phyloP scores from a whole-genome alignment of 2,888 invertebrate genomes.

The Pyrochroa serraticornis region DNA sequence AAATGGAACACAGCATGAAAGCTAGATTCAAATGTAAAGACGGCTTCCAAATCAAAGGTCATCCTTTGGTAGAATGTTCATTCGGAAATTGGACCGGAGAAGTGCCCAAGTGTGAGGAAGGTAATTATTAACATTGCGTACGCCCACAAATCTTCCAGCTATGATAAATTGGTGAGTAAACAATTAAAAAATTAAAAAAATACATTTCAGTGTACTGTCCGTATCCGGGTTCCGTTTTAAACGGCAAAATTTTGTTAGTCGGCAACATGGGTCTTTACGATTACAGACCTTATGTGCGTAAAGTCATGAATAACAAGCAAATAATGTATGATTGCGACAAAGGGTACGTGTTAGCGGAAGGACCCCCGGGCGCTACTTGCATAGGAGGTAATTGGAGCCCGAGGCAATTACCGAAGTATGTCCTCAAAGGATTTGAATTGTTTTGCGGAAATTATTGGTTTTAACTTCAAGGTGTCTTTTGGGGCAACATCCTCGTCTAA shows the following conservation, averaged over 20 bases:
- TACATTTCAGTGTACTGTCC: slow-evolving; percentile 80
- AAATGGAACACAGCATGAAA: slow-evolving; percentile 95
- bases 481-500: slow-evolving; percentile 84
- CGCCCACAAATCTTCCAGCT: background rate
- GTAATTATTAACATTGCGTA: slow-evolving; percentile 50
- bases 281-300: slow-evolving; percentile 91
- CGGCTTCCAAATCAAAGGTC: slow-evolving; percentile 82
- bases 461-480: slow-evolving; percentile 69
- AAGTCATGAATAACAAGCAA: slow-evolving; percentile 89
- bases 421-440: slow-evolving; percentile 1
- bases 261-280: slow-evolving; percentile 97
- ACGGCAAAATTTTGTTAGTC: slow-evolving; percentile 89
- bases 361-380: slow-evolving; percentile 93
- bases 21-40: slow-evolving; percentile 94
- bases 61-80: slow-evolving; percentile 79
- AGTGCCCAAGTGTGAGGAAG: slow-evolving; percentile 83
- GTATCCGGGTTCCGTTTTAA: slow-evolving; percentile 86
- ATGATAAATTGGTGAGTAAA: background rate
- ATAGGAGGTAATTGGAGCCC: slow-evolving; percentile 95
- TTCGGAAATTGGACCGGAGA: slow-evolving; percentile 96
- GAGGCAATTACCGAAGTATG: slow-evolving; percentile 76
- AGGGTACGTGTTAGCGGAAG: slow-evolving; percentile 84
- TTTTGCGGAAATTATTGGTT: slow-evolving; percentile 1
- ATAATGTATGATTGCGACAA: slow-evolving; percentile 96
- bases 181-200: background rate